Percentiles rank a stretch among this genome's conserved stretches.
Conservation (phyloP, 2,888 invertebrate genomes). For the Lithophane socia region DNA sequence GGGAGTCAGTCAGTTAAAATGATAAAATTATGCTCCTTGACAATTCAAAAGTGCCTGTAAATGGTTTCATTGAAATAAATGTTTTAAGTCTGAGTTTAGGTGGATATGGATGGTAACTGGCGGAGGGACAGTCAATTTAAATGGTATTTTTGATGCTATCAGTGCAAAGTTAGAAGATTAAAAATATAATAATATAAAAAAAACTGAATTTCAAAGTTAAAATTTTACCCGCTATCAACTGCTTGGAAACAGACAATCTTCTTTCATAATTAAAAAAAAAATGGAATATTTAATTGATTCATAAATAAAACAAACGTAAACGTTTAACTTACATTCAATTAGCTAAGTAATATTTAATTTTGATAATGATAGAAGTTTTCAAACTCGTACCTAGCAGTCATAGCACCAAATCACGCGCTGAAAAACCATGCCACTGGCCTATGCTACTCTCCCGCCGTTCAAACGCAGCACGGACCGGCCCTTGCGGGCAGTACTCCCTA, state of each 20-base stretch:
- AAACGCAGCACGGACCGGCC: conserved; percentile 84
- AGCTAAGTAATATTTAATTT: background rate
- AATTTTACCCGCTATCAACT: background rate
- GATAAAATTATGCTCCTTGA: too few relatives aligned
- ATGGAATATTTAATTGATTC: background rate
- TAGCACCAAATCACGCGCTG: background rate
- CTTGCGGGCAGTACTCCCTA: conserved; percentile 89
- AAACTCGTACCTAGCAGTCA: background rate
- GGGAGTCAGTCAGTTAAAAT: background rate
- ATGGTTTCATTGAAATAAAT: too few relatives aligned
- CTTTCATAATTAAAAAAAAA: background rate
- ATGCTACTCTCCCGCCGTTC: conserved; percentile 53
- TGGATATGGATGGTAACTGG: background rate
- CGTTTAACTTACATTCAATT: background rate
- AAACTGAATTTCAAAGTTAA: background rate
- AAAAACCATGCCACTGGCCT: conserved; percentile 32
- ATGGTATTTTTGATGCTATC: background rate
- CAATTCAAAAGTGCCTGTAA: too few relatives aligned
- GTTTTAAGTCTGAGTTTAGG: too few relatives aligned
- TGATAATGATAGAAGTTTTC: background rate
- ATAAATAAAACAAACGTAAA: background rate
- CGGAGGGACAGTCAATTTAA: background rate
- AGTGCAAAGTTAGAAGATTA: background rate
- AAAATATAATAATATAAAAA: too few relatives aligned
- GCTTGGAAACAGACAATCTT: background rate